These are phyloP conservation scores for Polymixis lichenea DNA, from an alignment of 2,888 invertebrate species.

Conservation along the genomic window DNA sequence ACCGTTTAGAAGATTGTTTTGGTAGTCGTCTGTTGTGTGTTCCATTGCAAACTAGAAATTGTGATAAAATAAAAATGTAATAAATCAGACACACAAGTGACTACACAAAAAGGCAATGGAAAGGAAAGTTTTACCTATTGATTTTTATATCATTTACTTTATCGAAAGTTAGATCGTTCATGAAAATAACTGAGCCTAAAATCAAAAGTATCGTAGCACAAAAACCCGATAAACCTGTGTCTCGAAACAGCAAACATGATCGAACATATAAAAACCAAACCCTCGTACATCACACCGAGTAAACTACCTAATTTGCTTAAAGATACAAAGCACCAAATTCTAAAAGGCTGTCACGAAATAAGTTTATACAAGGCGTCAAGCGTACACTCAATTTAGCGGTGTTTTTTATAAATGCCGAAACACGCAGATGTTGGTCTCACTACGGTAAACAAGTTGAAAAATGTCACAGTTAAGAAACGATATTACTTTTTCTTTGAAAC, in stretches of 20 bases:
- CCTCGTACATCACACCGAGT: constrained; percentile 4
- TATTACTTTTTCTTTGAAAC: constrained; percentile 65
- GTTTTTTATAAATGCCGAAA: constrained; percentile 63
- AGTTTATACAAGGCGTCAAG: constrained; percentile 49
- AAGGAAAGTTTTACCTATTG: background rate
- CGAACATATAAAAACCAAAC: constrained; percentile 28
- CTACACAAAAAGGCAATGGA: background rate
- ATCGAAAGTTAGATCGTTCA: background rate
- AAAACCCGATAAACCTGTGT: constrained; percentile 16
- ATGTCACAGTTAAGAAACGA: constrained; percentile 63
- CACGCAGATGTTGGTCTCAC: constrained; percentile 53
- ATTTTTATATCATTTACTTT: background rate
- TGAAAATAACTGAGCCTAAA: constrained; percentile 20
- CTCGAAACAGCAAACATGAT: constrained; percentile 23
- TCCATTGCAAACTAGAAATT: background rate
- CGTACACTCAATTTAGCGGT: constrained; percentile 60
- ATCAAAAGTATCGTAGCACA: constrained; percentile 10
- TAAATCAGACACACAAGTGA: background rate
- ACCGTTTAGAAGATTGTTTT: too few relatives aligned
- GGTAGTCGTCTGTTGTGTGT: too few relatives aligned
- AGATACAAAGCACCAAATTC: constrained; percentile 34
- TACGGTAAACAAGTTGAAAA: constrained; percentile 65
- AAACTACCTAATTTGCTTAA: constrained; percentile 33
- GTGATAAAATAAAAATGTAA: background rate
- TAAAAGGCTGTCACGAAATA: constrained; percentile 38